Conservation (phyloP, 2,888 invertebrate genomes). For the Drosophila subquinaria region DNA sequence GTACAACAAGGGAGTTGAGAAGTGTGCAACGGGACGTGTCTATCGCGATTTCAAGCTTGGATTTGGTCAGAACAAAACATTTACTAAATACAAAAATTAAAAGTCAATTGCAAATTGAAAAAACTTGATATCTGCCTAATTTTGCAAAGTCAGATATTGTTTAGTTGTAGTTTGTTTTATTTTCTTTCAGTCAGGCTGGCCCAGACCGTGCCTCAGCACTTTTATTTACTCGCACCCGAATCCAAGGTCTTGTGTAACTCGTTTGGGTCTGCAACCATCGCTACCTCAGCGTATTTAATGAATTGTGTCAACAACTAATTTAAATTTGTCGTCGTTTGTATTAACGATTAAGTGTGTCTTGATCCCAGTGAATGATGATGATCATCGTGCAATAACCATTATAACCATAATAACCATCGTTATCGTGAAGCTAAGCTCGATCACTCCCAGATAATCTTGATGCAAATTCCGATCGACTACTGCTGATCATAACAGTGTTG, state of each 20-base stretch:
- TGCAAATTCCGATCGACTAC: not conserved
- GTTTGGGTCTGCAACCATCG: slow-evolving; percentile 10
- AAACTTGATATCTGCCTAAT: not conserved
- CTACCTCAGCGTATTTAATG: slow-evolving; percentile 44
- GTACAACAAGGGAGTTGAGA: not conserved
- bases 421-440: not conserved
- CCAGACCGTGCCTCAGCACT: slow-evolving; percentile 30
- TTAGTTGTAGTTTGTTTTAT: not conserved
- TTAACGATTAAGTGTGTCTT: slow-evolving; percentile 1
- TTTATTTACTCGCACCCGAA: slow-evolving; percentile 28
- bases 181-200: not conserved
- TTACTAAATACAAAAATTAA: not conserved
- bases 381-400: not conserved
- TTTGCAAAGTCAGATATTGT: slow-evolving; percentile 29
- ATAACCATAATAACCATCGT: not conserved
- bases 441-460: not conserved
- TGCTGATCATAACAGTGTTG: not conserved
- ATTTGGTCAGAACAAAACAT: not conserved
- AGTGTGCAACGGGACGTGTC: not conserved
- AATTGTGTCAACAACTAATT: slow-evolving; percentile 62
- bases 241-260: slow-evolving; percentile 47
- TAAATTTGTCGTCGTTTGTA: slow-evolving; percentile 41
- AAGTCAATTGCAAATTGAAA: slow-evolving; percentile 1
- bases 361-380: not conserved
- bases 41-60: not conserved